Conservation (phyloP, 2,113 vertebrate genomes). For the Plectropomus leopardus region DNA sequence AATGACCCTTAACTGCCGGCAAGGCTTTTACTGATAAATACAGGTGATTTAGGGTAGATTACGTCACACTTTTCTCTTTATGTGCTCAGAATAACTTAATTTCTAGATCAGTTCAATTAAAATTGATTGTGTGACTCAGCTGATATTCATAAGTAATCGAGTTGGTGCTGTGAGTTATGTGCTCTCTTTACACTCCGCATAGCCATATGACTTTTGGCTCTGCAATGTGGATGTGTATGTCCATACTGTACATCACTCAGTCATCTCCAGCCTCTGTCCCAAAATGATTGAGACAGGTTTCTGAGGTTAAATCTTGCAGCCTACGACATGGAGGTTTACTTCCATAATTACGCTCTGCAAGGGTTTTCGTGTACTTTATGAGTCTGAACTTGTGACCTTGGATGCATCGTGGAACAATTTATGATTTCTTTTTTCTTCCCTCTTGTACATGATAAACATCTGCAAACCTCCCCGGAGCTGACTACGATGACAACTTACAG, state of each 20-base stretch:
- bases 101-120: neutral
- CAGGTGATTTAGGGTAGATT: conserved; percentile 24
- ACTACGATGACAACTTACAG: conserved; percentile 70
- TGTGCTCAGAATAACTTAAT: conserved; percentile 3
- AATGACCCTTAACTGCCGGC: conserved; percentile 35
- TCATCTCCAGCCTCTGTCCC: conserved; percentile 14
- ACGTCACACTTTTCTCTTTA: conserved; percentile 13
- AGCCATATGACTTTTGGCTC: conserved; percentile 3
- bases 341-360: conserved; percentile 51
- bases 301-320: conserved; percentile 33
- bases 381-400: conserved; percentile 72
- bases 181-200: neutral
- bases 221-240: neutral
- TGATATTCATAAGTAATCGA: conserved; percentile 9
- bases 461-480: conserved; percentile 62
- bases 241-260: conserved; percentile 5
- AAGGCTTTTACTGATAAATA: conserved; percentile 17
- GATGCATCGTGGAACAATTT: conserved; percentile 62
- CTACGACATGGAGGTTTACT: conserved; percentile 36
- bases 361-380: conserved; percentile 62
- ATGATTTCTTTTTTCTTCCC: conserved; percentile 55
- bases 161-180: no score
- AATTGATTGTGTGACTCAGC: neutral
- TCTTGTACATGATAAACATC: conserved; percentile 69
- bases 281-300: conserved; percentile 29